phyloP scores from a whole-genome alignment of 37 sponge, comb jelly and placozoan genomes.

The Oopsacas minuta region DNA sequence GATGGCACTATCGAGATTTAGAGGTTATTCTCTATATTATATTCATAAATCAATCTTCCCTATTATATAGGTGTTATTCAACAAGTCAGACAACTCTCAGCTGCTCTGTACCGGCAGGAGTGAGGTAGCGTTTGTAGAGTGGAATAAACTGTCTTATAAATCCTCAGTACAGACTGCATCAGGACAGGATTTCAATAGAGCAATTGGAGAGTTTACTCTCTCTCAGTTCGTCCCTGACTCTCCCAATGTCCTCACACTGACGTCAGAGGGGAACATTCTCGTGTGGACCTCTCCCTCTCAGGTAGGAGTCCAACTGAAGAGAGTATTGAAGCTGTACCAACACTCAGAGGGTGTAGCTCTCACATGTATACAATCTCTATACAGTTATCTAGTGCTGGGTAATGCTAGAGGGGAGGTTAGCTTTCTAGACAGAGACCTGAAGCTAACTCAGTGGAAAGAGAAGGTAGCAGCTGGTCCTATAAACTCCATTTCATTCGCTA shows the following conservation, averaged over 20 bases:
- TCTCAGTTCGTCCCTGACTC: conserved; percentile 49
- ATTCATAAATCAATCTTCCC: too few relatives aligned
- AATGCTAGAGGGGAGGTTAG: neutral
- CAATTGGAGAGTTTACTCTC: conserved; percentile 57
- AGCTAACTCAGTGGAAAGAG: conserved; percentile 12
- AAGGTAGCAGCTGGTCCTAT: neutral
- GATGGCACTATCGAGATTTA: too few relatives aligned
- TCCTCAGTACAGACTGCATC: neutral
- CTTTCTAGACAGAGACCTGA: neutral
- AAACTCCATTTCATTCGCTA: conserved; percentile 1
- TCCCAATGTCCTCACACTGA: conserved; percentile 61
- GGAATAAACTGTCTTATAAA: neutral
- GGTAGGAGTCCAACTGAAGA: neutral
- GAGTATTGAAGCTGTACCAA: neutral
- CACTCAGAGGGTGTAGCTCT: neutral
- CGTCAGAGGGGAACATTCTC: conserved; percentile 63
- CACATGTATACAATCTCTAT: neutral
- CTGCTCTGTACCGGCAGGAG: neutral
- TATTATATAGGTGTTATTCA: neutral
- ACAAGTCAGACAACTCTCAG: neutral
- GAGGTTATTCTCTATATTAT: too few relatives aligned
- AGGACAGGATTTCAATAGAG: conserved; percentile 69
- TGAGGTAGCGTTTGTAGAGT: conserved; percentile 1
- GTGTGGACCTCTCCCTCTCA: conserved; percentile 63
- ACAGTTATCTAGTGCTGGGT: neutral